Evolutionary conservation across 2,888 invertebrate species (phyloP), one percentile per base, ranked within the genome.

Genomic region (Chelonus formosanus): DNA sequence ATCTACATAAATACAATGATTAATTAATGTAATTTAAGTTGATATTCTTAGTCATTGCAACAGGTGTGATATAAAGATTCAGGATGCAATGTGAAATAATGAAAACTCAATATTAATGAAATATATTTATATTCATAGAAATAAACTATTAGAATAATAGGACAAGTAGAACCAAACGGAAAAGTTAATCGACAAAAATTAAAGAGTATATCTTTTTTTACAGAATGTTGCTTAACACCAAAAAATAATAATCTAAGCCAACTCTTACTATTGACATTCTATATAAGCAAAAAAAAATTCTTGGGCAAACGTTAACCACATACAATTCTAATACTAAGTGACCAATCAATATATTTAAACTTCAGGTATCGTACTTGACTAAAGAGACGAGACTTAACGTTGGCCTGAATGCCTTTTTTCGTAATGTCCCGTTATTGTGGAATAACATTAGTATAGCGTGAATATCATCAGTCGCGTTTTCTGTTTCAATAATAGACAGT

Each of bases 351-450:
- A 63, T 63, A 62, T 36, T 59, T 56, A 56, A 68, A 63, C 65
- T 59, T 68, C 45, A 54, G 60, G 59, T 48, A 45, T 67, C 67
- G 59, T 61, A 63, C 59, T 35, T 52, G 67, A 64, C 31, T 53
- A 65, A 56, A 69, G 63, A 63, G 55, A 32, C 70, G 63, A 63
- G 55, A 35, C 69, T 40, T 59, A 56, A 55, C 58, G 68, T 66
- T 75, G 80, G 76, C 80, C 80, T 80, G 76, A 68, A 78, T 80
- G 80, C 75, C 80, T 78, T 80, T 80, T 80, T 80, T 79, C 75
- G 76, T 76, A 56, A 63, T 74, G 70, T 80, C 76, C 80, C 80
- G 80, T 80, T 80, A 80, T 70, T 62, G 66, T 74, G 68, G 74
- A 74, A 75, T 76, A 78, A 73, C 74, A 44, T 77, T 73, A 67